Conservation (phyloP, 2,797 vertebrate genomes). For the Lutjanus campechanus region DNA sequence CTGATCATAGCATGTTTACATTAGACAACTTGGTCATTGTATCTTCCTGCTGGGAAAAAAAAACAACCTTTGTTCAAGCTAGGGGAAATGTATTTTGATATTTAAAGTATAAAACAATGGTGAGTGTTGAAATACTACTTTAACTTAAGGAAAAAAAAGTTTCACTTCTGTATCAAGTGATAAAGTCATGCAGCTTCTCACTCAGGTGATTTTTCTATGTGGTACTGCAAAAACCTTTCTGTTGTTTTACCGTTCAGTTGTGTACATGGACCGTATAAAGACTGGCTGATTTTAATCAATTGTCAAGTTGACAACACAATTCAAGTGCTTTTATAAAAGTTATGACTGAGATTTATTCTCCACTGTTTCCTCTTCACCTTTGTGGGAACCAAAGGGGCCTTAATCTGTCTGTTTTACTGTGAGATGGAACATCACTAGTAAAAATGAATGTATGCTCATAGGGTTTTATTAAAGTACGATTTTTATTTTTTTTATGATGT, state of each 20-base stretch:
- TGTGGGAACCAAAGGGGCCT: not conserved
- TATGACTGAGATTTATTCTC: not conserved
- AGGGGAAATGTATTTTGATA: not conserved
- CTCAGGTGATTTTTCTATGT: conserved; percentile 51
- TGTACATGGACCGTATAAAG: not conserved
- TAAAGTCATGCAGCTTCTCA: conserved; percentile 12
- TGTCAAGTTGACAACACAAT: conserved; percentile 8
- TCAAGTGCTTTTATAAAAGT: conserved; percentile 20
- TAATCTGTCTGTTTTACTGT: conserved; percentile 15
- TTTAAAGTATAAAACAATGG: conserved; percentile 3
- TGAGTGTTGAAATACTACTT: conserved; percentile 12
- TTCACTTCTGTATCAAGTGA: not conserved
- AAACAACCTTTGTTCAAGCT: not conserved
- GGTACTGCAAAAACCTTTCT: conserved; percentile 4
- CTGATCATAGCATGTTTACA: conserved; percentile 46
- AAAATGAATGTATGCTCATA: conserved; percentile 28
- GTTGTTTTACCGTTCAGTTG: not conserved
- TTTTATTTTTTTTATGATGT: conserved; percentile 2
- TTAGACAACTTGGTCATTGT: not conserved
- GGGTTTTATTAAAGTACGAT: conserved; percentile 7
- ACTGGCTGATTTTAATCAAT: conserved; percentile 17
- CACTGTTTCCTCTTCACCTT: not conserved
- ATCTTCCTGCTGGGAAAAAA: not conserved
- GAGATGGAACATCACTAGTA: not conserved
- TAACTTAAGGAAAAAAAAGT: not conserved